Evolutionary conservation across 2,113 vertebrate species (phyloP).

Genomic region (Choloepus hoffmanni): DNA sequence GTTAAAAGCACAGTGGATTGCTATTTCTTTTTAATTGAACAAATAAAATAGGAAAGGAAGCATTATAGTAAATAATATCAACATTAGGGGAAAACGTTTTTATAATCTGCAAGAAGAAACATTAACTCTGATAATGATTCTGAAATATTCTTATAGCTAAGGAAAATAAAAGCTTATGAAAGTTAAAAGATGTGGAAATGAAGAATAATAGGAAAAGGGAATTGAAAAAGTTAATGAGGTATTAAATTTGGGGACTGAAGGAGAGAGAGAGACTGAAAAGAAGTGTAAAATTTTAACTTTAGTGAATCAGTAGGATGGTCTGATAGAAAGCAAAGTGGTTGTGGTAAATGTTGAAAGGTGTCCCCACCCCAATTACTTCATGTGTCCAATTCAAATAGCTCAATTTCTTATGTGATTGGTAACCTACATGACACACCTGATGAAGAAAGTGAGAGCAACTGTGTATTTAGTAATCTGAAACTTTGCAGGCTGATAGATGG

Average conservation of each 20-base stretch:
- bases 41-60: conserved; percentile 45
- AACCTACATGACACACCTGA: background rate
- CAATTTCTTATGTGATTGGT: conserved; percentile 19
- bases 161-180: conserved; percentile 17
- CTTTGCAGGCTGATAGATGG: background rate
- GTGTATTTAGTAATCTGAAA: conserved; percentile 24
- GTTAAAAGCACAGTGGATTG: conserved; percentile 8
- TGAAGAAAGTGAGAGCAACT: conserved; percentile 28
- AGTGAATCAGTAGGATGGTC: background rate
- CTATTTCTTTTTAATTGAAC: conserved; percentile 47
- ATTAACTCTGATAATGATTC: conserved; percentile 18
- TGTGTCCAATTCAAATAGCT: conserved; percentile 21
- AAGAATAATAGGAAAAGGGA: background rate
- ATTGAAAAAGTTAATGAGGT: conserved; percentile 41
- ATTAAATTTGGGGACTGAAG: background rate
- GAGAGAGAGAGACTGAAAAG: background rate
- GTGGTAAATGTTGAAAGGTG: background rate
- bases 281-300: conserved; percentile 42
- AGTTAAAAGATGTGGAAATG: conserved; percentile 14
- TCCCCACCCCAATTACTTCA: background rate
- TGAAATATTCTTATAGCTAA: conserved; percentile 31
- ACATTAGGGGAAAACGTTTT: conserved; percentile 31
- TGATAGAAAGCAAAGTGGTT: background rate
- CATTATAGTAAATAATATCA: conserved; percentile 34
- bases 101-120: conserved; percentile 25